These are phyloP conservation scores for Leucosticte australis DNA, from an alignment of 2,113 vertebrate species.

Conservation along the genomic window DNA sequence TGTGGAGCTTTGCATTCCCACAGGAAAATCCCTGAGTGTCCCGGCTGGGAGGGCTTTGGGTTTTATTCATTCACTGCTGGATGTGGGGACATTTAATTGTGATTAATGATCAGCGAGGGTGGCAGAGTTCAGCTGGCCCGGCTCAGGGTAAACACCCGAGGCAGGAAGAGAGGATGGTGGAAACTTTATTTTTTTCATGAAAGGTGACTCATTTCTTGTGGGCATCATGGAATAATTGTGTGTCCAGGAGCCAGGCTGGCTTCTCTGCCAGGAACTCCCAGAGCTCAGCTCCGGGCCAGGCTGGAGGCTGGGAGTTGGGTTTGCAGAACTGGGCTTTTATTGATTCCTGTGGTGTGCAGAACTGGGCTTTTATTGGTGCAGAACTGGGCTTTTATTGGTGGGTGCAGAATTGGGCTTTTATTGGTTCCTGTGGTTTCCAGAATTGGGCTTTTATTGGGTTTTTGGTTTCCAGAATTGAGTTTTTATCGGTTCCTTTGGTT, in stretches of 20 bases:
- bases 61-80: background rate
- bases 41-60: background rate
- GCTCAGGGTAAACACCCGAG: background rate
- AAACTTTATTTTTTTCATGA: background rate
- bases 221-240: conserved; percentile 34
- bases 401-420: no score
- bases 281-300: rapidly evolving
- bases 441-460: no score
- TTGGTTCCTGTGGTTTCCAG: no score
- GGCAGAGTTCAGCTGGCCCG: background rate
- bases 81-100: rapidly evolving
- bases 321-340: background rate
- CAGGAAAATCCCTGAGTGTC: rapidly evolving
- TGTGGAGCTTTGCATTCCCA: background rate
- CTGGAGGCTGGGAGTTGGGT: background rate
- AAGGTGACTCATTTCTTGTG: conserved; percentile 44
- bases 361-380: no score
- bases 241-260: background rate
- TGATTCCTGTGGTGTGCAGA: no score
- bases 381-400: no score
- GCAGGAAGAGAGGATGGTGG: background rate
- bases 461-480: no score
- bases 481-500: no score
- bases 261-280: background rate
- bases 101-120: background rate